A percentile compares a stretch with the other conserved stretches of the same genome.
These are phyloP conservation scores for Leptopterna dolabrata DNA, from an alignment of 2,888 invertebrate species.

Conservation along the genomic window DNA sequence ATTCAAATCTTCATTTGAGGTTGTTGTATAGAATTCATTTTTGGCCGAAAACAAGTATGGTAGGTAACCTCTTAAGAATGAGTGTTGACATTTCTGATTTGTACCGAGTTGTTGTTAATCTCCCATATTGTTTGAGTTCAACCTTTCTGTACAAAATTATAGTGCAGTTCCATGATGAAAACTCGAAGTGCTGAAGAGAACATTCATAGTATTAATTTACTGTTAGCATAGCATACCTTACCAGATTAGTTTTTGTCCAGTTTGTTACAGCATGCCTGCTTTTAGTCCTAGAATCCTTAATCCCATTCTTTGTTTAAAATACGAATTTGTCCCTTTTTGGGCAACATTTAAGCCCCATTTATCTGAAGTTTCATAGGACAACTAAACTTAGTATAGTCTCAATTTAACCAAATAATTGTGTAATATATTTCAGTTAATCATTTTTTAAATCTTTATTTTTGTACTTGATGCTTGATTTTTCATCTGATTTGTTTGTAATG, in stretches of 20 bases:
- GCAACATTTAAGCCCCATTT: neutral
- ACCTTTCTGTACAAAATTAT: no score
- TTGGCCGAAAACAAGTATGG: no score
- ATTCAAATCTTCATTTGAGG: no score
- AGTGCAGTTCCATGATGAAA: no score
- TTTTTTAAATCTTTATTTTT: conserved; percentile 21
- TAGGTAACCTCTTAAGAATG: no score
- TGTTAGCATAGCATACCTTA: neutral
- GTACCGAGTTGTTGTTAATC: no score
- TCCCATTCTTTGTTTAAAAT: neutral
- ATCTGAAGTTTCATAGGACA: neutral
- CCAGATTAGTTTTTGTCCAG: neutral
- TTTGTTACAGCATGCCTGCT: neutral
- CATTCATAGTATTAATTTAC: neutral
- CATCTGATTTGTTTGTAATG: neutral
- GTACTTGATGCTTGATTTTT: conserved; percentile 1
- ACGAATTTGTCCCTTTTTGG: neutral
- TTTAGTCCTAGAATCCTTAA: neutral
- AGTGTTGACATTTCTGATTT: no score
- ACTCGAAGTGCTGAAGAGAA: neutral
- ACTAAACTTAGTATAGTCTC: conserved; percentile 18
- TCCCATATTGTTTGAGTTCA: no score
- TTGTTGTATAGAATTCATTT: no score
- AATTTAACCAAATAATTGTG: conserved; percentile 37
- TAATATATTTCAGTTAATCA: conserved; percentile 17